Evolutionary conservation across 1,140 invertebrate species (phyloP), one percentile per base, ranked within the genome.

Genomic region (Brachionus manjavacas): DNA sequence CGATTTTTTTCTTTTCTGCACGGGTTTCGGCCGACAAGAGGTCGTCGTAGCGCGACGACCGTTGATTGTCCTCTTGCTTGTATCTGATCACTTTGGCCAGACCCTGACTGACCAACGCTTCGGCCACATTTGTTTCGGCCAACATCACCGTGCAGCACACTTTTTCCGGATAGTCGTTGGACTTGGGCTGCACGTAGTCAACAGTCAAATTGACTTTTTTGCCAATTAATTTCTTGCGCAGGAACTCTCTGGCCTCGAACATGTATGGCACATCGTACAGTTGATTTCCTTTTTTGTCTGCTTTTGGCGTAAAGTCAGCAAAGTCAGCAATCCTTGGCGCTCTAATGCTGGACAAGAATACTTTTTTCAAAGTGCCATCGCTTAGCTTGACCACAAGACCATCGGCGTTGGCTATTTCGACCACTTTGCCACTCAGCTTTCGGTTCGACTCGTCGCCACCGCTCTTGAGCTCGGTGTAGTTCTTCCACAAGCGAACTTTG

Each of bases 191-290:
- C 80, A 97, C 94, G 88, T 99, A 99, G 89, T 99, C 98, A 39
- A 98, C 92, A 46, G 93, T 93, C 4, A 98, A 94, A 87, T 94
- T 94, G 0, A 97, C 89, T 87, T 94, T 95, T 89, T 99, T 99
- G 2, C 96, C 95, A 88, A 99, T 94, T 0, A 99, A 91, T 88
- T 96, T 96, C 87, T 98, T 98, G 35, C 98, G 92, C 3, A 99
- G 90, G 88, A 95, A 99, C 91, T 99, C 98, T 85, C 98, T 92
- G 0, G 96, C 96, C 89, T 99, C 97, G 89, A 94, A 98, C 94
- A 99, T 96, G 92, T 94, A 97, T 6, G 97, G 97, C 87, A 98
- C 94, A 87, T 99, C 97, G 88, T 99, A 99, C 0, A 99, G 91
- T 1, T 96, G 95, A 85, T 94, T 91, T 87, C 86, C 85, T 60